Conservation (phyloP, 2,797 vertebrate species). For the Sebastes melanostomus region DNA sequence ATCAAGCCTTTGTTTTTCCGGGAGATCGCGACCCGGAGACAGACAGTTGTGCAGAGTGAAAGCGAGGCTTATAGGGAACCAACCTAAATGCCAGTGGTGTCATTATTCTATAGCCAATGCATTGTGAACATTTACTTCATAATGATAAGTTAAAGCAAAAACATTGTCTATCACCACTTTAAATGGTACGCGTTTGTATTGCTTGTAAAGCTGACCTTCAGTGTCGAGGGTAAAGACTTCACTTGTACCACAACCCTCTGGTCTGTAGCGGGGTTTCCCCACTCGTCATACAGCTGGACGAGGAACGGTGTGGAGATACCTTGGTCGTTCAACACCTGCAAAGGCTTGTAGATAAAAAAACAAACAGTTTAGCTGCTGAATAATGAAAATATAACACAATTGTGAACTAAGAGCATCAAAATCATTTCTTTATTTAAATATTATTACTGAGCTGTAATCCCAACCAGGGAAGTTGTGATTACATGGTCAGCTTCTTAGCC, state of each 20-base stretch:
- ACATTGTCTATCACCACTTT: no score
- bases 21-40: no score
- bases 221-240: constrained; percentile 6
- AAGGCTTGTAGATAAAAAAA: constrained; percentile 73
- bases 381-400: neutral
- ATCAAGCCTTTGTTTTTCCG: no score
- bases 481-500: neutral
- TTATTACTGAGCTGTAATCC: neutral
- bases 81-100: no score
- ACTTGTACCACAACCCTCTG: constrained; percentile 78
- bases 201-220: constrained; percentile 63
- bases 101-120: no score
- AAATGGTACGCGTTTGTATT: neutral
- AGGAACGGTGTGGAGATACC: constrained; percentile 81
- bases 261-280: constrained; percentile 87
- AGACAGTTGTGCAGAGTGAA: no score
- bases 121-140: no score
- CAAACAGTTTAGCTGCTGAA: neutral
- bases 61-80: no score
- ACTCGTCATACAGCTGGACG: constrained; percentile 89
- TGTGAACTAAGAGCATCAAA: no score
- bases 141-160: no score
- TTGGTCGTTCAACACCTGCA: constrained; percentile 87
- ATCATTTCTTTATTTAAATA: neutral
- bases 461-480: neutral